Conservation (phyloP, 2,113 vertebrate genomes). For the Nyctereutes procyonoides region DNA sequence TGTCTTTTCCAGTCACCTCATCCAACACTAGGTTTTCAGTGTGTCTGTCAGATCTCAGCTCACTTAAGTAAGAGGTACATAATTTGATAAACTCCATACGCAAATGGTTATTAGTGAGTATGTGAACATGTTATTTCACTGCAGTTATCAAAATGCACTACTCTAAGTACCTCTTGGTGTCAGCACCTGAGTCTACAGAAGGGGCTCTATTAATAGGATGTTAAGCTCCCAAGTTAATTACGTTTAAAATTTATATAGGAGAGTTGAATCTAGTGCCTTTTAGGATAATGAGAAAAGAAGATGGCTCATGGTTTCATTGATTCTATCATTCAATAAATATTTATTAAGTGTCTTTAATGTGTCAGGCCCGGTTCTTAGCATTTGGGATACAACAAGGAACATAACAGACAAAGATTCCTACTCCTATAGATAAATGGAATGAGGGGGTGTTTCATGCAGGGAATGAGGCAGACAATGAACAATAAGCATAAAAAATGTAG, state of each 20-base stretch:
- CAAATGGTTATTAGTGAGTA: background rate
- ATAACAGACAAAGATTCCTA: background rate
- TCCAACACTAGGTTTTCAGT: background rate
- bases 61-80: background rate
- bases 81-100: background rate
- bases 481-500: background rate
- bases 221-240: background rate
- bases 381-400: background rate
- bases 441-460: background rate
- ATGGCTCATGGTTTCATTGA: background rate
- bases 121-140: background rate
- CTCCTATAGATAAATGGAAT: background rate
- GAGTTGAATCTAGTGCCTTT: background rate
- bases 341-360: background rate
- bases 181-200: background rate
- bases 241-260: background rate
- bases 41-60: background rate
- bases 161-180: background rate
- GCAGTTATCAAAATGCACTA: slow-evolving; percentile 21
- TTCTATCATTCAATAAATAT: slow-evolving; percentile 9
- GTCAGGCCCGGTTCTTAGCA: background rate
- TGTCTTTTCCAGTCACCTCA: background rate
- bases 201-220: background rate
- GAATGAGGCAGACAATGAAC: background rate
- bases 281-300: background rate